phyloP scores from a whole-genome alignment of 2,888 invertebrate genomes.

The Eledona agricola region DNA sequence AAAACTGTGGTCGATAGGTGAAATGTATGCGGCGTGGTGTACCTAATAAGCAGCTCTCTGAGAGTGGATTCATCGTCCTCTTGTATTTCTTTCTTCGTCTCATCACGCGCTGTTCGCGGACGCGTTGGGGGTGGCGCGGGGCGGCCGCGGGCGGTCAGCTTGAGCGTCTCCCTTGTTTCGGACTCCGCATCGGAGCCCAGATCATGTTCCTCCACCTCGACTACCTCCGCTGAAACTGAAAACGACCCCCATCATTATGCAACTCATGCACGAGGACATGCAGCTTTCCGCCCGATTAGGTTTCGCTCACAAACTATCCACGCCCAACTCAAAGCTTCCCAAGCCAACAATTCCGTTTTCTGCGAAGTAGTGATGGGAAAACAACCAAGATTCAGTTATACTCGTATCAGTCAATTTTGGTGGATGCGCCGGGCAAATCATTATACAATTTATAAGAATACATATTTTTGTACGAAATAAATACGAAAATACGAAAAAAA shows the following conservation, averaged over 20 bases:
- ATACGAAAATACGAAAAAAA: too few relatives aligned
- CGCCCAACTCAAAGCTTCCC: too few relatives aligned
- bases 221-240: slow-evolving; percentile 61
- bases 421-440: too few relatives aligned
- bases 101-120: slow-evolving; percentile 71
- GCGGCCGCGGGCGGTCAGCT: slow-evolving; percentile 63
- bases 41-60: slow-evolving; percentile 94
- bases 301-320: too few relatives aligned
- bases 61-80: slow-evolving; percentile 88
- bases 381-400: too few relatives aligned
- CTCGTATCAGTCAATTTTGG: too few relatives aligned
- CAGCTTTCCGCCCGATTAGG: too few relatives aligned
- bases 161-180: slow-evolving; percentile 61
- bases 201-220: slow-evolving; percentile 64
- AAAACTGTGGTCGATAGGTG: slow-evolving; percentile 18
- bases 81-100: slow-evolving; percentile 81
- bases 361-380: too few relatives aligned
- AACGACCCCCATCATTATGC: slow-evolving; percentile 32
- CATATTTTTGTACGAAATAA: too few relatives aligned
- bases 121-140: slow-evolving; percentile 58
- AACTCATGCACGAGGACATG: slow-evolving; percentile 23
- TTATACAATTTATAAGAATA: too few relatives aligned
- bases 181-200: slow-evolving; percentile 56
- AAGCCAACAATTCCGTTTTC: too few relatives aligned
- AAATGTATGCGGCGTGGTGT: slow-evolving; percentile 43